Evolutionary conservation across 2,888 invertebrate species (phyloP), one percentile per base, ranked within the genome.

Genomic region (Ochlodes sylvanus): DNA sequence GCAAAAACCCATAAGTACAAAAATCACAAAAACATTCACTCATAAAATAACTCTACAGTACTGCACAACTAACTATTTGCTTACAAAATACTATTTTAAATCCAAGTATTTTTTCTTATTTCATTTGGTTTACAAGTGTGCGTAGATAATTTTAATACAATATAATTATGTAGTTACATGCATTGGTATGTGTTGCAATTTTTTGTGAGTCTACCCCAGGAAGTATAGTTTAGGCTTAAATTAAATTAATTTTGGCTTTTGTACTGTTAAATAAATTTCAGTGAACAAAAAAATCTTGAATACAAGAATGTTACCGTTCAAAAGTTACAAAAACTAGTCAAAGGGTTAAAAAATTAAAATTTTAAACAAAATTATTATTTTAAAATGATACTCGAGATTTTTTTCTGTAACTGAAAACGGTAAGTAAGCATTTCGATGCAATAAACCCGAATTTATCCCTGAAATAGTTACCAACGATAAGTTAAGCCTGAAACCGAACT

Each of bases 1-100:
- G 81, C 83, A 85, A 85, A 73, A 77, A 77, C 79, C 76, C 79
- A 85, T 90, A 90, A 90, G 90, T 91, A 91, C 89, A 85, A 84
- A 78, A 86, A 89, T 88, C 88, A 89, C 88, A 85, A 84, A 27
- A 77, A 76, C 81, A 83, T 78, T 71, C 83, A 84, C 76, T 76
- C 80, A 69, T 70, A 63, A 60, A 17, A 41, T 21, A 55, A 64
- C 34, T 68, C 61, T 52, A 52, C 38, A 63, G 47, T 69, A 57
- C 54, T 54, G 54, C 44, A 62, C 61, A 62, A 62, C 61, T 50
- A 52, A 21, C 19, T 7, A 19, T 14, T 54, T 7, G 52, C 52
- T 62, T 62, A 52, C 7, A 10, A 21, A 52, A 41, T 62, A 52
- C 34, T 38, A n/a, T 9, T 21, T 17, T 52, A 42, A 63, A 68